Base-by-base conservation (phyloP, 2,888 invertebrate species). In the Aelia acuminata region DNA sequence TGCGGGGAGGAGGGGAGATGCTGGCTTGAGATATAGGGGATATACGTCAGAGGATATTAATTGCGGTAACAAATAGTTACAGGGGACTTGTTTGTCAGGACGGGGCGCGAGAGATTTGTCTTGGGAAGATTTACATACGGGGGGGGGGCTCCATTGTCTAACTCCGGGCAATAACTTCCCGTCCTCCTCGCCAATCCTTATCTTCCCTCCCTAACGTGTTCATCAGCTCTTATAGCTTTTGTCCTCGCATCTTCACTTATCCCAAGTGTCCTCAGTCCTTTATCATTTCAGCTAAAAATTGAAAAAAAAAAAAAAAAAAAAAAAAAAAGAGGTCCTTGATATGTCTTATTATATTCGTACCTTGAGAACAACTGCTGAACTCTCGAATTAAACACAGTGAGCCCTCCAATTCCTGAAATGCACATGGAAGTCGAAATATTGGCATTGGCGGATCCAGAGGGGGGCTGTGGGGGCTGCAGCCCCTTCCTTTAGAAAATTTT, bases 51-150 rank as follows among this genome's bases (percentile, higher is more conserved):
- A 43, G 2, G 80, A 80, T 80, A 80, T 80, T 80, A 80, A 80
- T 80, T 80, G 80, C n/a, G 13, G 80, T 80, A 80, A 80, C 80
- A 80, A 80, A 80, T 80, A 80, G 80, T 80, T 80, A 80, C 80
- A 80, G 80, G 80, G n/a, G 80, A 80, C 80, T 80, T 43, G 80
- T 80, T 80, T 80, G 80, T 80, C 43, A 80, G 80, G 26, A 11
- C 11, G 43, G 80, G 80, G 43, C 43, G 43, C 22, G n/a, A 80
- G 80, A 80, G 80, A 80, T 80, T 80, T 80, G 80, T 80, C 80
- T 80, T 43, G 20, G n/a, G n/a, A 4, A n/a, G 80, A 80, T 80
- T 80, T 80, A 80, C 80, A 80, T 80, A 80, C 43, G 80, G 22
- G 43, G 80, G 43, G 22, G 80, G 43, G 22, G 43, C 22, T 39